phyloP scores from a whole-genome alignment of 1,140 invertebrate species.

The Macrosteles quadrilineatus region DNA sequence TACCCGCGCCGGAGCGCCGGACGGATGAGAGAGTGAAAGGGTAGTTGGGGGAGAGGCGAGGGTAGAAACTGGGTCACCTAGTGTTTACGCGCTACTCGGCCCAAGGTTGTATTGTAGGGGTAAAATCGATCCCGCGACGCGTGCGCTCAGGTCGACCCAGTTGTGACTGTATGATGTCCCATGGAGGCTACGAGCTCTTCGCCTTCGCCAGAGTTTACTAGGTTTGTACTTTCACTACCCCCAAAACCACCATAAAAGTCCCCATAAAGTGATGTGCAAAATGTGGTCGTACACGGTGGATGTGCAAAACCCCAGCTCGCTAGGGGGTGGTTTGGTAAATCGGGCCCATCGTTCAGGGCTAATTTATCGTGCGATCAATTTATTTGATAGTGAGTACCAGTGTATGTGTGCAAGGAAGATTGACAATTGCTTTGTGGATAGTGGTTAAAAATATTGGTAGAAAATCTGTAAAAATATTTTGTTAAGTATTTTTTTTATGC shows the following conservation, averaged over 20 bases:
- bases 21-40: slow-evolving; percentile 4
- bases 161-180: slow-evolving; percentile 6
- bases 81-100: slow-evolving; percentile 2
- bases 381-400: neutral
- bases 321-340: too few relatives aligned
- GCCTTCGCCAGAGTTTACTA: neutral
- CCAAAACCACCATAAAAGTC: neutral
- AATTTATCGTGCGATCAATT: too few relatives aligned
- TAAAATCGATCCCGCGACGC: neutral
- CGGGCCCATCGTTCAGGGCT: too few relatives aligned
- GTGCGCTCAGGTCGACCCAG: neutral
- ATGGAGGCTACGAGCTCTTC: slow-evolving; percentile 37
- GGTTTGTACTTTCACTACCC: slow-evolving; percentile 3
- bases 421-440: too few relatives aligned
- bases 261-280: neutral
- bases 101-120: slow-evolving; percentile 23
- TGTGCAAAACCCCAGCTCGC: neutral
- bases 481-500: too few relatives aligned
- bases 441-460: too few relatives aligned
- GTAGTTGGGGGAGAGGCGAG: neutral
- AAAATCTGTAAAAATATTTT: too few relatives aligned
- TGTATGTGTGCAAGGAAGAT: neutral
- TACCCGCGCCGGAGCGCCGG: neutral
- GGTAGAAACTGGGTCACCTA: slow-evolving; percentile 14
- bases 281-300: neutral